Conservation (phyloP, 2,113 vertebrate genomes). For the Ceyx cyanopectus region DNA sequence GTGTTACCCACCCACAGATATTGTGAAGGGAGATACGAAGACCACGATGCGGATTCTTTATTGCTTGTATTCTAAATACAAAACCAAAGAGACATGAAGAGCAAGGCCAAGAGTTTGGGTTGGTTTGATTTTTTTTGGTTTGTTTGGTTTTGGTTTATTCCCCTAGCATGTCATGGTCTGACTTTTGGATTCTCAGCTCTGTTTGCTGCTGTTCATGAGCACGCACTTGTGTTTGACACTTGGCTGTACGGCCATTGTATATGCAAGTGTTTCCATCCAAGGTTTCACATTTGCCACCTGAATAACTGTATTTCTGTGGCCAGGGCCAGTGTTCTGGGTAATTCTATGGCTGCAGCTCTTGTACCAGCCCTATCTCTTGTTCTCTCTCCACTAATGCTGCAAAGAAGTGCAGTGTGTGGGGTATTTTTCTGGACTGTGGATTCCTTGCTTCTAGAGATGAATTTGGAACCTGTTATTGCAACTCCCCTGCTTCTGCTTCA, state of each 20-base stretch:
- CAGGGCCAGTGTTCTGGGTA: neutral
- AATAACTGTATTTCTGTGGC: neutral
- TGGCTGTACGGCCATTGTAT: neutral
- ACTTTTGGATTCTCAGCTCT: neutral
- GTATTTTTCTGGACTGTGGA: neutral
- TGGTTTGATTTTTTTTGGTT: neutral
- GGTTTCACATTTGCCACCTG: neutral
- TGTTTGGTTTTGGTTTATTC: too few relatives aligned
- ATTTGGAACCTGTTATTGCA: neutral
- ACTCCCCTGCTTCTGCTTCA: neutral
- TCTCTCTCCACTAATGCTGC: neutral
- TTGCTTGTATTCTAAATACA: constrained; percentile 85
- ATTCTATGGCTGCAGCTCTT: neutral
- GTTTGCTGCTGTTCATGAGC: neutral
- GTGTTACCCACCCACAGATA: constrained; percentile 77
- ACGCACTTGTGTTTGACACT: neutral
- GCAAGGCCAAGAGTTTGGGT: neutral
- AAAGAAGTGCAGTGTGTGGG: neutral
- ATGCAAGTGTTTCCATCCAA: neutral
- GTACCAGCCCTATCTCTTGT: neutral
- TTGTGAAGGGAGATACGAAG: constrained; percentile 83
- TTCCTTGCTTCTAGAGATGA: neutral
- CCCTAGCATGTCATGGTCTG: neutral
- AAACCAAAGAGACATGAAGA: constrained; percentile 70
- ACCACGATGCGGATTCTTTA: constrained; percentile 86